These are phyloP conservation scores for Ophion obscuratus DNA, from an alignment of 2,888 invertebrate species.

Conservation along the genomic window DNA sequence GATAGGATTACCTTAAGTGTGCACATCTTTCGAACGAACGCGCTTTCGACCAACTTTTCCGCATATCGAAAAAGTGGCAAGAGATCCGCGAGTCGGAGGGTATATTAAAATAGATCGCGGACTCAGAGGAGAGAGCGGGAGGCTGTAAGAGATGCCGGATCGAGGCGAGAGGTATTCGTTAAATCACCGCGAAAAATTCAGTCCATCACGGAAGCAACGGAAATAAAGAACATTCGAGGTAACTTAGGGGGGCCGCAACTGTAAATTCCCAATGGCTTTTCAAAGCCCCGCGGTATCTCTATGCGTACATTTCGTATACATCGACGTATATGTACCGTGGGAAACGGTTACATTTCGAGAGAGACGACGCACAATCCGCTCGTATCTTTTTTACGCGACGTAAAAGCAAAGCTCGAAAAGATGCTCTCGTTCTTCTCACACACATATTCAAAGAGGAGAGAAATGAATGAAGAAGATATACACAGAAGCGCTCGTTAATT, in stretches of 20 bases:
- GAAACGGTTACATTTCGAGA: constrained; percentile 40
- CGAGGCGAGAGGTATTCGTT: constrained; percentile 34
- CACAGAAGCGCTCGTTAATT: constrained; percentile 63
- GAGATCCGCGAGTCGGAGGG: constrained; percentile 19
- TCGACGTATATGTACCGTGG: constrained; percentile 41
- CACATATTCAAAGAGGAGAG: constrained; percentile 30
- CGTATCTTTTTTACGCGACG: constrained; percentile 7
- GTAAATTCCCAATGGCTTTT: constrained; percentile 64
- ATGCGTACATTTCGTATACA: constrained; percentile 14
- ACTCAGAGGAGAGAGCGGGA: constrained; percentile 54
- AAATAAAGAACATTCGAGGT: constrained; percentile 17
- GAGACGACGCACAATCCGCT: neutral
- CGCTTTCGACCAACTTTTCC: too few species aligned
- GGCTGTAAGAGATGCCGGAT: too few species aligned
- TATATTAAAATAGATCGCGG: constrained; percentile 72
- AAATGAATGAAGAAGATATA: constrained; percentile 21
- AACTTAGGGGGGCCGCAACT: constrained; percentile 56
- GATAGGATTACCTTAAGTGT: too few species aligned
- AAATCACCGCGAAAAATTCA: constrained; percentile 66
- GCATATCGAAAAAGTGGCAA: neutral
- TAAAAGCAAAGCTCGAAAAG: constrained; percentile 37
- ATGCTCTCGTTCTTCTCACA: constrained; percentile 19
- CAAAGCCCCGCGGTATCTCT: constrained; percentile 25
- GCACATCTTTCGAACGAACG: too few species aligned
- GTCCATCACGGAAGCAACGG: constrained; percentile 33